Base-by-base conservation (phyloP, 2,113 vertebrate species). In the Meleagris gallopavo region DNA sequence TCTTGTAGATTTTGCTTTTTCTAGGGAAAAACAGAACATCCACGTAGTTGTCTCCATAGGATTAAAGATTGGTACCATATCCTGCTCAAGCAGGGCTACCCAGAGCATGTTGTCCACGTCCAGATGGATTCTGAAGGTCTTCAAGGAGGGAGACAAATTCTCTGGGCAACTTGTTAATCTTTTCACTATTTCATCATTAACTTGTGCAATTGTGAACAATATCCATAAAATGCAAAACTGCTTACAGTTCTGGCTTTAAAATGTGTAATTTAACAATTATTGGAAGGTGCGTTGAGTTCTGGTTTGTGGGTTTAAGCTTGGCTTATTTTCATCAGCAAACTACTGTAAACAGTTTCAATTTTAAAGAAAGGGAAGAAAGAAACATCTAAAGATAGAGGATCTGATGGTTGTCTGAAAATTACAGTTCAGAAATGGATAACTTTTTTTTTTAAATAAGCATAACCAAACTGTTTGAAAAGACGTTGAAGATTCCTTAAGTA, bases 141-240 rank as follows among this genome's bases (percentile, higher is more conserved):
- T 36, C 22, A 36, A 61, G 24, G 34, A 61, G 34, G 6, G 60
- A 17, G 60, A 61, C 24, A 38, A 62, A 10, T 38, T 62, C 36
- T 38, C 24, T 25, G 24, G 10, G 36, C 36, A 40, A 62, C 36
- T 11, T 62, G 15, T 5, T 38, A 36, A 61, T 10, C 60, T 92
- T 52, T 82, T 92, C 79, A 85, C 24, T 89, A 87, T 85, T 92
- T 94, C 36, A 94, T 62, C 34, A 79, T 83, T 91, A 96, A 65
- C 46, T 76, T 52, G 6, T 84, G 27, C 40, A 94, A 84, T 92
- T 55, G 76, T 73, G 10, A 95, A 32, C 11, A 86, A 36, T 36
- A 36, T 45, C 30, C 60, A 90, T 84, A 82, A 70, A 95, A 89
- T 55, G 45, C 82, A 38, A 61, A 76, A 89, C 91, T 32, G 13